Base-by-base conservation (phyloP, 2,888 invertebrate species). In the Xanthorhoe designata region DNA sequence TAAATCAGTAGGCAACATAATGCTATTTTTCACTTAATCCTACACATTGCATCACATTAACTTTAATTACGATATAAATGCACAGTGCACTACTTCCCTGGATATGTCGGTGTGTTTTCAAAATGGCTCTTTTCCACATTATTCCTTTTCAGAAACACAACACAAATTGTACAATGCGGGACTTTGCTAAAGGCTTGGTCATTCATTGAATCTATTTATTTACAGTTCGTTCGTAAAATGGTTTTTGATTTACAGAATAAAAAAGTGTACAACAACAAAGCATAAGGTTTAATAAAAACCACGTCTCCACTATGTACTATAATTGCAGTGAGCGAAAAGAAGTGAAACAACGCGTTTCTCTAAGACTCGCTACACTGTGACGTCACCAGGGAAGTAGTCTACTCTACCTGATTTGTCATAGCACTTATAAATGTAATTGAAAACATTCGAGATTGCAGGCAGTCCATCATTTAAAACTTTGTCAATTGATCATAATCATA, bases 91-190 rank as follows among this genome's bases (percentile, higher is more conserved):
- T 86, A 88, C 88, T 88, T 78, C 87, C 83, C 83, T 80, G 88
- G 86, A 73, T 77, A 81, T 84, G 94, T 95, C 96, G 96, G 96
- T 96, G 97, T 97, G 96, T 96, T 96, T 96, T 96, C 96, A 95
- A 96, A 96, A 96, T 96, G 96, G 96, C 96, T 96, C 96, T 96
- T 97, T 97, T 96, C 96, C 96, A 91, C 94, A 89, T 90, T 89
- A 92, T 94, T 96, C 95, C 96, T 96, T 95, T 96, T 95, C 95
- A 94, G 96, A 96, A 96, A 96, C 96, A 97, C 97, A 97, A 96
- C 97, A 97, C 97, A 97, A 96, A 95, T 79, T 88, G 94, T 90
- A 92, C 92, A 88, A 89, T 88, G 87, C 83, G 86, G 73, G 82
- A 78, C 74, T 68, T 69, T 72, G 42, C 62, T 67, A 13, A 24